Percentiles rank a stretch among this genome's conserved stretches.
phyloP scores from a whole-genome alignment of 2,113 vertebrate species.

The Atrichornis clamosus region DNA sequence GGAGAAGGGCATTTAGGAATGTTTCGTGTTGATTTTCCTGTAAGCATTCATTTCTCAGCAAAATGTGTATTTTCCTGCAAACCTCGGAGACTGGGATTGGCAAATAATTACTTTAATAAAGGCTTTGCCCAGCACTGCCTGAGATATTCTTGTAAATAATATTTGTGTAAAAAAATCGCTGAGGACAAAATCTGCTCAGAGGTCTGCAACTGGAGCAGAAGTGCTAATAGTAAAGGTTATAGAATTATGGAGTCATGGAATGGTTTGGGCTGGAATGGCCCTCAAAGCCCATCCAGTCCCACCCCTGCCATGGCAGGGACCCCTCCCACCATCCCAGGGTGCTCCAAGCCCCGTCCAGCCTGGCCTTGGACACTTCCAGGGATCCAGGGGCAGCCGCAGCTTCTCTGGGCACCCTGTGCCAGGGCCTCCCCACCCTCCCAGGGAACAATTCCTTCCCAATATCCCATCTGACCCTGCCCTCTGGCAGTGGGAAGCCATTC shows the following conservation, averaged over 20 bases:
- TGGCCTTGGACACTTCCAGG: neutral
- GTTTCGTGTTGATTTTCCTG: neutral
- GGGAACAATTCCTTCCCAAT: neutral
- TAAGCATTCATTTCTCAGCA: neutral
- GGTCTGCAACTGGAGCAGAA: neutral
- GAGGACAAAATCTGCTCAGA: neutral
- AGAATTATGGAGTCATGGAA: neutral
- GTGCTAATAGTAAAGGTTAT: neutral
- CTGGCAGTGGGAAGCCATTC: neutral
- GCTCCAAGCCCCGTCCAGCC: neutral
- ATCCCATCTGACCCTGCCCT: fast-evolving
- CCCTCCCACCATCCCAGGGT: neutral
- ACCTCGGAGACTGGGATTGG: neutral
- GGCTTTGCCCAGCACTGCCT: neutral
- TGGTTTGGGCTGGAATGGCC: neutral
- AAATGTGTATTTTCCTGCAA: neutral
- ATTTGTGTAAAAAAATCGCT: no score
- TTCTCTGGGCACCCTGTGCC: fast-evolving
- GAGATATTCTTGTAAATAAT: neutral
- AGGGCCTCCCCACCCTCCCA: neutral
- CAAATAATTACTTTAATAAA: neutral
- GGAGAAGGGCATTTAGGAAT: neutral
- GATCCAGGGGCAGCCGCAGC: neutral
- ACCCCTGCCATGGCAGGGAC: neutral
- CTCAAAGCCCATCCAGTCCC: neutral